phyloP scores from a whole-genome alignment of 64 coral and sea anemone genomes.

The Actinia tenebrosa region DNA sequence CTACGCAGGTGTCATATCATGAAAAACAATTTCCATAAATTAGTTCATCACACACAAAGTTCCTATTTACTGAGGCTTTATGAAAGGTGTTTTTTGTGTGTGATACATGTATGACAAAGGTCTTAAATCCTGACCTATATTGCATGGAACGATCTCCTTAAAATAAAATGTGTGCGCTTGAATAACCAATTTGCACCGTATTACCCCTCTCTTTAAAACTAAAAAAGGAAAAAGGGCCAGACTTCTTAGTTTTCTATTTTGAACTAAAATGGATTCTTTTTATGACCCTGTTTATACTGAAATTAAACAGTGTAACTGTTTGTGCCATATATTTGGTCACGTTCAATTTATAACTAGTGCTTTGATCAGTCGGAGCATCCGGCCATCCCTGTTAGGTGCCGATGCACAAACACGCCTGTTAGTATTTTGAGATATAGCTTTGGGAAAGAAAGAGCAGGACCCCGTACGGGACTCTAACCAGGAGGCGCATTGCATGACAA shows the following conservation, averaged over 20 bases:
- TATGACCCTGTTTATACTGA: too few relatives aligned
- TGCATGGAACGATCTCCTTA: not conserved
- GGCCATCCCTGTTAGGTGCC: conserved; percentile 6
- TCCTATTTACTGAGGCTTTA: not conserved
- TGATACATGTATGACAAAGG: not conserved
- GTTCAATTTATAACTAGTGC: not conserved
- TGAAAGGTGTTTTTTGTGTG: not conserved
- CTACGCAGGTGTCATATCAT: not conserved
- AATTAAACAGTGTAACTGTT: not conserved
- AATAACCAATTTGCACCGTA: not conserved
- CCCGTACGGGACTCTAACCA: not conserved
- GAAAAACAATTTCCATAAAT: not conserved
- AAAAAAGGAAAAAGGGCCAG: not conserved
- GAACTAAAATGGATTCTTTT: not conserved
- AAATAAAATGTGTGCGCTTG: not conserved
- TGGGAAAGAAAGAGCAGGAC: not conserved
- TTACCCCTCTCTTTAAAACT: not conserved
- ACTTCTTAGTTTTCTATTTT: not conserved
- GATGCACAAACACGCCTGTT: not conserved
- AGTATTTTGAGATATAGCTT: not conserved
- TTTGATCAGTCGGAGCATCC: conserved; percentile 26
- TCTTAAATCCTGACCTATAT: conserved; percentile 9
- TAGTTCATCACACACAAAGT: not conserved
- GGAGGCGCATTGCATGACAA: not conserved
- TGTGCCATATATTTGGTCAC: not conserved